Evolutionary conservation across 2,888 invertebrate species (phyloP).

Genomic region (Tetragnatha montana): DNA sequence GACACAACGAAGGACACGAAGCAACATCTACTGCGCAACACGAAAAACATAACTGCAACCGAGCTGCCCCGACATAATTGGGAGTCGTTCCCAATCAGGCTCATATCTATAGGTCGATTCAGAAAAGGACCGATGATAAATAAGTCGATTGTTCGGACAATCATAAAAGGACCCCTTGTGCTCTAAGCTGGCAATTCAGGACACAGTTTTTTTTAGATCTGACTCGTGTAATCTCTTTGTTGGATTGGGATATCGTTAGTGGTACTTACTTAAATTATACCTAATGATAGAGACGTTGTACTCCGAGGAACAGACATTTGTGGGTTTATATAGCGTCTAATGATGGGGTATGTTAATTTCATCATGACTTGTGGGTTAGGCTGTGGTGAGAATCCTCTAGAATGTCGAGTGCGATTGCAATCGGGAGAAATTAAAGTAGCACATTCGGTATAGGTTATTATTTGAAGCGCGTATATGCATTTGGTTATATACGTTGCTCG

Average conservation of each 20-base stretch:
- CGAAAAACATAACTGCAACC: neutral
- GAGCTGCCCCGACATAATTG: conserved; percentile 4
- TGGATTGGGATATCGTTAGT: neutral
- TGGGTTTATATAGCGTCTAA: neutral
- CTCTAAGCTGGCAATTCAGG: neutral
- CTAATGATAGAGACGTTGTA: conserved; percentile 19
- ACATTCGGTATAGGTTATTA: no score
- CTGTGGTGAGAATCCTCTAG: neutral
- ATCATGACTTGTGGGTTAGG: neutral
- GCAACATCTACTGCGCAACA: neutral
- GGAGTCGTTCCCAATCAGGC: conserved; percentile 10
- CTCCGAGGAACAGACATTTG: neutral
- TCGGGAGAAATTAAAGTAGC: no score
- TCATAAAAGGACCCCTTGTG: conserved; percentile 9
- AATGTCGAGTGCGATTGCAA: no score
- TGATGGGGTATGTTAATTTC: neutral
- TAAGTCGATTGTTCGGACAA: conserved; percentile 30
- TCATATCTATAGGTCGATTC: conserved; percentile 15
- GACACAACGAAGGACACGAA: neutral
- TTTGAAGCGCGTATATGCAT: no score
- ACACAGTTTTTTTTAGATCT: neutral
- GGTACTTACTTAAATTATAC: conserved; percentile 29
- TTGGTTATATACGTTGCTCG: no score
- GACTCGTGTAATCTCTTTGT: neutral
- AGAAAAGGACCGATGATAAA: conserved; percentile 20